Conservation (phyloP, 2,113 vertebrate genomes). For the Nesoenas mayeri region DNA sequence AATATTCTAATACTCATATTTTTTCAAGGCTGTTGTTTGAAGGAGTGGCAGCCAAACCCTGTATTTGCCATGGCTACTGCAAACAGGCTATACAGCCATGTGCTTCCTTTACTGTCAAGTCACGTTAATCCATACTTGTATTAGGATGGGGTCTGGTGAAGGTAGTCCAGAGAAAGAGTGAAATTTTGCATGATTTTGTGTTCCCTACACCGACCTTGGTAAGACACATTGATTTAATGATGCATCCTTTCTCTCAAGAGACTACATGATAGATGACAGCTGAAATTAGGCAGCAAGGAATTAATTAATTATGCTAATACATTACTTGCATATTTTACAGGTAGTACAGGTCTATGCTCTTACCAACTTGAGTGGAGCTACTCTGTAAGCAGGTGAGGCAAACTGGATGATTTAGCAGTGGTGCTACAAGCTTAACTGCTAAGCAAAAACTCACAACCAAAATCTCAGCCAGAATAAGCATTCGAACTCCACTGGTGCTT, state of each 20-base stretch:
- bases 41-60: neutral
- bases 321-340: neutral
- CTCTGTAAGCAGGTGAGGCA: neutral
- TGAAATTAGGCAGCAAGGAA: neutral
- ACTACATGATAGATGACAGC: neutral
- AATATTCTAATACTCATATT: neutral
- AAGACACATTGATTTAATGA: neutral
- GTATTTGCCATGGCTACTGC: neutral
- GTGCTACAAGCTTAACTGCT: neutral
- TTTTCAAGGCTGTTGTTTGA: neutral
- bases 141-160: neutral
- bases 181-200: neutral
- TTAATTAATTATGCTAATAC: neutral
- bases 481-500: fast-evolving
- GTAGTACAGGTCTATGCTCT: neutral
- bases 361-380: neutral
- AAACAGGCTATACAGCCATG: fast-evolving
- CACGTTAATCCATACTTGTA: no score
- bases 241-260: neutral
- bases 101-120: neutral
- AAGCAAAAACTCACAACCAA: neutral
- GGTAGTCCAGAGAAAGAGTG: neutral
- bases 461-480: neutral
- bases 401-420: neutral
- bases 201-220: neutral